Evolutionary conservation across 2,888 invertebrate genomes (phyloP).

Genomic region (Escarpia spicata): DNA sequence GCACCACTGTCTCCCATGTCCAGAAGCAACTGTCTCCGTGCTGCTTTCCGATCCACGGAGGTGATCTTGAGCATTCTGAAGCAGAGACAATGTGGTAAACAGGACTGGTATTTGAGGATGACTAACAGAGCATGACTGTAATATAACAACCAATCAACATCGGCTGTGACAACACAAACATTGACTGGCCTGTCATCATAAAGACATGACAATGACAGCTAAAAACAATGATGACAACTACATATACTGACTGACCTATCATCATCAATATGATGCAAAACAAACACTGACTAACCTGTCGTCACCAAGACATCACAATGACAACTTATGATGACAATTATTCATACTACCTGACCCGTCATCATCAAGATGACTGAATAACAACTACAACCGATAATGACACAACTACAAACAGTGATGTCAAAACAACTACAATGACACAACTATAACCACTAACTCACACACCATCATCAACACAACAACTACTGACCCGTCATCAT

Average conservation of each 20-base stretch:
- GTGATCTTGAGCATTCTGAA: conserved; percentile 29
- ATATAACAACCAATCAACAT: too few species aligned
- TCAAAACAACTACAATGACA: too few species aligned
- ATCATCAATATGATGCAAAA: conserved; percentile 19
- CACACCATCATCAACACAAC: not conserved
- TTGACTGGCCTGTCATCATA: too few species aligned
- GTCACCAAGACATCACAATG: not conserved
- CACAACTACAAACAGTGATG: too few species aligned
- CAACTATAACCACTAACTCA: not conserved
- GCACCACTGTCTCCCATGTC: not conserved
- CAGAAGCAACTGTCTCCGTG: conserved; percentile 29
- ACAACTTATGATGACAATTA: not conserved
- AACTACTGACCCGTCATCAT: conserved; percentile 35
- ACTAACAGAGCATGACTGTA: not conserved
- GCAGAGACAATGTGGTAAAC: not conserved
- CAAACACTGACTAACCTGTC: too few species aligned
- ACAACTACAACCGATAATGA: too few species aligned
- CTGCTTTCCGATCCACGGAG: conserved; percentile 24
- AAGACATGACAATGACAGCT: too few species aligned
- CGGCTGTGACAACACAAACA: too few species aligned
- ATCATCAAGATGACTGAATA: too few species aligned
- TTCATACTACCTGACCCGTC: too few species aligned
- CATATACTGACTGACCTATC: conserved; percentile 30
- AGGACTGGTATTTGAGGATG: not conserved
- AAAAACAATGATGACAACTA: not conserved